A percentile compares a stretch with the other conserved stretches of the same genome.
Evolutionary conservation across 2,113 vertebrate genomes (phyloP).

Genomic region (Pomatostomus ruficeps): DNA sequence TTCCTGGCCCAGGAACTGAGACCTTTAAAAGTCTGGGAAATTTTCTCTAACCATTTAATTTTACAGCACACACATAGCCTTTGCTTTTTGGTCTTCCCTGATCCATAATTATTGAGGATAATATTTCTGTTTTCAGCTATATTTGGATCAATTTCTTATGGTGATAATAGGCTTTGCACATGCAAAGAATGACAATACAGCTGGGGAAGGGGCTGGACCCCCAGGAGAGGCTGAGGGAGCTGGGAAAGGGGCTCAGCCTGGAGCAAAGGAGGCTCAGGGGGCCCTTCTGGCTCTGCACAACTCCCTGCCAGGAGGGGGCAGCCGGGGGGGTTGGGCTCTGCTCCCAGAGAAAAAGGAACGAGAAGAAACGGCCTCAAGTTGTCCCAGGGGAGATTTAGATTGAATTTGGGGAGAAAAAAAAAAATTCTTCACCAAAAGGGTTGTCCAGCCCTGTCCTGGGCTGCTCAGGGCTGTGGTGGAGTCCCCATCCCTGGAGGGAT

Average conservation of each 20-base stretch:
- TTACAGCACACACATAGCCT: not conserved
- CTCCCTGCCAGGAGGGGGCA: not conserved
- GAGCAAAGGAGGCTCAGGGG: not conserved
- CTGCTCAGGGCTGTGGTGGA: not conserved
- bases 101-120: not conserved
- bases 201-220: not conserved
- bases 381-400: not conserved
- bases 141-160: not conserved
- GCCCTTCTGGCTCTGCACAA: not conserved
- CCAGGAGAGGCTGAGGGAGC: rapidly evolving
- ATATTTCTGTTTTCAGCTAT: not conserved
- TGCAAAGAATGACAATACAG: not conserved
- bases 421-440: not conserved
- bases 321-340: rapidly evolving
- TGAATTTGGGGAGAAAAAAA: not conserved
- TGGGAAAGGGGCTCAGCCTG: not conserved
- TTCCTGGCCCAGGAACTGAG: not conserved
- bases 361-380: rapidly evolving
- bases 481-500: not conserved
- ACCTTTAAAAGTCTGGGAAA: not conserved
- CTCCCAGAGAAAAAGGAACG: not conserved
- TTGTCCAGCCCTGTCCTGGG: not conserved
- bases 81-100: not conserved
- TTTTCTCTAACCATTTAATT: not conserved
- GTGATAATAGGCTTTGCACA: not conserved